These are phyloP conservation scores for Vireo altiloquus DNA, from an alignment of 2,113 vertebrate species.

Conservation along the genomic window DNA sequence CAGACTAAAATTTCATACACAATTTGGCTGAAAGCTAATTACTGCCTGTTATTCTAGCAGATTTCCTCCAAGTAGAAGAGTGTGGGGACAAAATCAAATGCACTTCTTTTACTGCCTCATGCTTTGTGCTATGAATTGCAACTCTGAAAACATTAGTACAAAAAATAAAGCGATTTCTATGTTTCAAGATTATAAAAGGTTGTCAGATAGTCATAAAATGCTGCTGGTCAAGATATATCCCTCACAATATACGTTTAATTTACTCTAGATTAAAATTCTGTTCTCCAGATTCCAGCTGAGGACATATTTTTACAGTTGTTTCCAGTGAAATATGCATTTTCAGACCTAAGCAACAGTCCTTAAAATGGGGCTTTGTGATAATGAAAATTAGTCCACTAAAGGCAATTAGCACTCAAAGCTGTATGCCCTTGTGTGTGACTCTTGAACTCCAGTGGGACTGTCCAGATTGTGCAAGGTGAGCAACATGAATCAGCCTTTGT, in stretches of 20 bases:
- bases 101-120: not conserved
- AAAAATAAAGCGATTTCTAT: not conserved
- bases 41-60: not conserved
- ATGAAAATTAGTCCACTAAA: not conserved
- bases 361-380: not conserved
- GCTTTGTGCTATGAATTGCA: not conserved
- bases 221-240: not conserved
- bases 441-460: not conserved
- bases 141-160: not conserved
- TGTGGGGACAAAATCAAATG: not conserved
- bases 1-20: conserved; percentile 4
- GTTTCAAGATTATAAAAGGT: not conserved
- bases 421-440: not conserved
- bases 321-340: not conserved
- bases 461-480: not conserved
- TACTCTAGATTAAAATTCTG: not conserved
- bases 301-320: not conserved
- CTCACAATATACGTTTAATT: not conserved
- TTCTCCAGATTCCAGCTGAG: not conserved
- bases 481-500: not conserved
- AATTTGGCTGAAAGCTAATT: conserved; percentile 37
- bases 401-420: not conserved
- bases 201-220: not conserved
- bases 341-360: not conserved
- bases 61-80: not conserved